Evolutionary conservation across 2,888 invertebrate genomes (phyloP).

Genomic region (Yponomeuta cagnagella): DNA sequence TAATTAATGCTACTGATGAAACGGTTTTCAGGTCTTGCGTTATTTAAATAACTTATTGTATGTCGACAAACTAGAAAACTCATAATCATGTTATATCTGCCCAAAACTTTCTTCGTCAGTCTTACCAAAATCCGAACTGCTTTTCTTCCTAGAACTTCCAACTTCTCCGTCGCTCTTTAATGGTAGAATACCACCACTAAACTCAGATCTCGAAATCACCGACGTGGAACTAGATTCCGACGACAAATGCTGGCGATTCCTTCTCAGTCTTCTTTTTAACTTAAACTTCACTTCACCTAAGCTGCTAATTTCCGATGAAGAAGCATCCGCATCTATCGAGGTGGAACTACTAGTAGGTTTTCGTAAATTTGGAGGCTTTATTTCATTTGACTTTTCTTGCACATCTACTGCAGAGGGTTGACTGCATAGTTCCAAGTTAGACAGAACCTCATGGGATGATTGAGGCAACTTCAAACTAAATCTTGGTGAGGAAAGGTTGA

Average conservation of each 20-base stretch:
- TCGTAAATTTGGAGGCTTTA: conserved; percentile 27
- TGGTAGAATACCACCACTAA: conserved; percentile 45
- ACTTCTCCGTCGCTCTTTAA: conserved; percentile 58
- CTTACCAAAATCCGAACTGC: conserved; percentile 27
- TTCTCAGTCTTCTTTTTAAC: conserved; percentile 37
- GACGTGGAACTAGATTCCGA: conserved; percentile 47
- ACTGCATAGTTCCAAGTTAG: conserved; percentile 39
- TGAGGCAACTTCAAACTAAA: conserved; percentile 60
- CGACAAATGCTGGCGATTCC: conserved; percentile 34
- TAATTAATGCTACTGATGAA: no score
- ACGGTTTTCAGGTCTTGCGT: no score
- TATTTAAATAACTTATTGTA: no score
- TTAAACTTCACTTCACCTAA: conserved; percentile 54
- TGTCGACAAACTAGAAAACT: neutral
- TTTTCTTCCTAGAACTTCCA: conserved; percentile 33
- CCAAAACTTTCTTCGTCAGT: conserved; percentile 48
- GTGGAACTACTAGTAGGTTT: conserved; percentile 43
- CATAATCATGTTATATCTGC: conserved; percentile 20
- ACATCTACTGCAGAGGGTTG: neutral
- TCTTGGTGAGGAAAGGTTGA: conserved; percentile 61
- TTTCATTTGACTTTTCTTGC: conserved; percentile 19
- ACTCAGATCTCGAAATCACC: conserved; percentile 39
- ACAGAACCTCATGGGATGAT: conserved; percentile 48
- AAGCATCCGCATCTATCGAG: conserved; percentile 53
- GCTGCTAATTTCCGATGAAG: conserved; percentile 64